phyloP scores from a whole-genome alignment of 2,888 invertebrate species.

The Anaspis maculata region DNA sequence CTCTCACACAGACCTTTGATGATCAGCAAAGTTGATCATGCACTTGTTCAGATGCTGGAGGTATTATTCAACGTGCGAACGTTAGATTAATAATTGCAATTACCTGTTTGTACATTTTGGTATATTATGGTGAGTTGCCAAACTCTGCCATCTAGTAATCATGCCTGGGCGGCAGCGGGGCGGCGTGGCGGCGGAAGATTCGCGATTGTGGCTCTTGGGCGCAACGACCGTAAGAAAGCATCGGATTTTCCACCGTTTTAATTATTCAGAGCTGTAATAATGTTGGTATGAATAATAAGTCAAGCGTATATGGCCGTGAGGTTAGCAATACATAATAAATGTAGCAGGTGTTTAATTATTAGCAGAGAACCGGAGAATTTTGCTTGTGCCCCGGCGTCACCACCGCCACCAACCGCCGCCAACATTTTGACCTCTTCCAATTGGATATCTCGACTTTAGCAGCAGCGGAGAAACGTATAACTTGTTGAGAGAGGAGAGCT shows the following conservation, averaged over 20 bases:
- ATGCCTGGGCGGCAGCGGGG: too few relatives aligned
- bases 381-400: slow-evolving; percentile 4
- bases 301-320: slow-evolving; percentile 36
- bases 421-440: slow-evolving; percentile 4
- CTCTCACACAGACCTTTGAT: too few relatives aligned
- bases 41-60: too few relatives aligned
- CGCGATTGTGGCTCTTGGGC: slow-evolving; percentile 12
- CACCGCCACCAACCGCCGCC: slow-evolving; percentile 2
- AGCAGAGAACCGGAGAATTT: slow-evolving; percentile 26
- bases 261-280: slow-evolving; percentile 40
- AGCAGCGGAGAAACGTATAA: too few relatives aligned
- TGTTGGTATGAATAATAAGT: slow-evolving; percentile 43
- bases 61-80: too few relatives aligned
- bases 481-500: too few relatives aligned
- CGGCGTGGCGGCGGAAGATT: too few relatives aligned
- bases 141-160: too few relatives aligned
- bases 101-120: too few relatives aligned
- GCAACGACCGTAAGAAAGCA: slow-evolving; percentile 10
- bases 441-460: slow-evolving; percentile 6
- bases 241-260: slow-evolving; percentile 25
- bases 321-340: slow-evolving; percentile 39
- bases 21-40: too few relatives aligned
- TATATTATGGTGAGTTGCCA: too few relatives aligned
- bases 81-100: too few relatives aligned
- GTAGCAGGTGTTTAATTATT: slow-evolving; percentile 37